Evolutionary conservation across 1,140 invertebrate species (phyloP), one percentile per base, ranked within the genome.

Genomic region (Temnothorax longispinosus): DNA sequence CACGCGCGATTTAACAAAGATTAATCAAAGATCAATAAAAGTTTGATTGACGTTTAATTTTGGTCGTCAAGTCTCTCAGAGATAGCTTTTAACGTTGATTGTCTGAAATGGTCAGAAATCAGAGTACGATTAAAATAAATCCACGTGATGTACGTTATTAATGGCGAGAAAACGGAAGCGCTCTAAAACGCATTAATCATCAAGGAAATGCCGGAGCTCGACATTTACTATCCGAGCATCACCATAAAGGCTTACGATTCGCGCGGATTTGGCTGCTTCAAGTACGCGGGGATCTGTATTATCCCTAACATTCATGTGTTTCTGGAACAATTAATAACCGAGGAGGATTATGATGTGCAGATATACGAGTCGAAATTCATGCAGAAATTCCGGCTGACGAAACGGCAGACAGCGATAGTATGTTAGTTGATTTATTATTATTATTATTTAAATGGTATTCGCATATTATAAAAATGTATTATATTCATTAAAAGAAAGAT

Each of bases 241-340:
- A 95, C 92, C 8, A 95, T 97, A 76, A 96, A 95, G 91, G 93
- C 96, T n/a, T 97, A 95, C 85, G 96, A 97, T 86, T 96, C 95
- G n/a, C 94, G 96, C 76, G 96, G 95, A 77, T 96, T 97, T 87
- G 96, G 96, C 27, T 95, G 96, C 80, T 96, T 96, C 76, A 93
- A 96, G 32, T 96, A 96, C 84, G 93, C 94, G 11, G 97, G 96
- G 8, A 94, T 96, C 15, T 96, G 96, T 87, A 92, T 96, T 54
- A 80, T 95, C 18, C 94, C 95, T 4, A 93, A 91, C 18, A 89
- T 93, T 64, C 60, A 93, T 80, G 87, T 91, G 41, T 95, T 95
- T 80, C 75, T 95, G 38, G 89, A 94, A 54, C 86, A 93, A 87
- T 92, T 95, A 81, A 93, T 95, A 86, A 94, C 93, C 3, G 90